Evolutionary conservation across 1,140 invertebrate genomes (phyloP).

Genomic region (Calliopsis andreniformis): DNA sequence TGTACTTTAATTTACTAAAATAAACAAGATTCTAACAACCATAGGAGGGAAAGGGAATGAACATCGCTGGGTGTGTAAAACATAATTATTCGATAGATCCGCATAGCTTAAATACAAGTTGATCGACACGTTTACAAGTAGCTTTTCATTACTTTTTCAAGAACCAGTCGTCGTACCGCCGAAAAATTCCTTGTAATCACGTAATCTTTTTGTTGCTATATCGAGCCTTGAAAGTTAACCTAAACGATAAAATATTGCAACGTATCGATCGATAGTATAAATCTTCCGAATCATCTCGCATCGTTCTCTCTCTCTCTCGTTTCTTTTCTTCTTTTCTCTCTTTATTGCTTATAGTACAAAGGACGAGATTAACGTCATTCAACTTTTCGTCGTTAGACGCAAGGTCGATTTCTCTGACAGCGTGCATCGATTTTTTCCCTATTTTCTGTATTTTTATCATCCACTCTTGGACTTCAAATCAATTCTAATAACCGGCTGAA

Average conservation of each 20-base stretch:
- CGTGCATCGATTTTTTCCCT: not conserved
- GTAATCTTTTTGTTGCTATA: not conserved
- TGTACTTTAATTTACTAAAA: conserved; percentile 51
- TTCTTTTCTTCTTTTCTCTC: not conserved
- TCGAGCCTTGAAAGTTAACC: not conserved
- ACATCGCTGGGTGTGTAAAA: conserved; percentile 46
- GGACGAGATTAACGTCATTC: conserved; percentile 19
- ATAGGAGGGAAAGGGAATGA: conserved; percentile 14
- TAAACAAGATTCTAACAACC: conserved; percentile 43
- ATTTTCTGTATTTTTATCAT: too few relatives aligned
- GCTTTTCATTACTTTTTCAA: conserved; percentile 1
- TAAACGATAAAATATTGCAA: conserved; percentile 26
- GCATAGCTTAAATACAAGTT: conserved; percentile 38
- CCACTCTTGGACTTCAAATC: too few relatives aligned
- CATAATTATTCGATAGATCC: conserved; percentile 45
- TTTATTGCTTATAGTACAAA: conserved; percentile 47
- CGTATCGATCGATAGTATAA: conserved; percentile 5
- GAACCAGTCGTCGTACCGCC: too few relatives aligned
- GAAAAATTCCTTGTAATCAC: too few relatives aligned
- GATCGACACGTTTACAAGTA: conserved; percentile 25
- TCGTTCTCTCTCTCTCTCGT: conserved; percentile 8
- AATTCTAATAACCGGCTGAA: too few relatives aligned
- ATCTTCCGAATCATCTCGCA: conserved; percentile 6
- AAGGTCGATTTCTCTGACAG: not conserved
- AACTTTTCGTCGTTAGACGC: conserved; percentile 14